Evolutionary conservation across 2,113 vertebrate genomes (phyloP).

Genomic region (Erythrolamprus reginae): DNA sequence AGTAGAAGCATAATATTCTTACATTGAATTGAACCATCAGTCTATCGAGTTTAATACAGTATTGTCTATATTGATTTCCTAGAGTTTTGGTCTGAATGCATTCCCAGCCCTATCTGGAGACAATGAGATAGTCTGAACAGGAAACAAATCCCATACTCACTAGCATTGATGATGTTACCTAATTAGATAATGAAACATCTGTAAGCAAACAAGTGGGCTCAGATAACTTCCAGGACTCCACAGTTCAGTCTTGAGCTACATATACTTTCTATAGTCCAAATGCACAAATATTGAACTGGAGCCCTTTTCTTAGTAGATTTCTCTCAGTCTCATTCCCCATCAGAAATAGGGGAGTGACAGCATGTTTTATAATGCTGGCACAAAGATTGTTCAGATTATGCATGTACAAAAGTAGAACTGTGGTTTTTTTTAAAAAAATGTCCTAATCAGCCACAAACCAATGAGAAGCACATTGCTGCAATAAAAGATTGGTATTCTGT

Average conservation of each 20-base stretch:
- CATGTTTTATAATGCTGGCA: neutral
- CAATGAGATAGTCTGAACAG: neutral
- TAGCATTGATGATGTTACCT: neutral
- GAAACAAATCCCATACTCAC: neutral
- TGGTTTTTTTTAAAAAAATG: neutral
- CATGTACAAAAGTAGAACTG: neutral
- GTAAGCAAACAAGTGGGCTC: neutral
- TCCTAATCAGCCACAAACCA: neutral
- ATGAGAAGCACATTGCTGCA: neutral
- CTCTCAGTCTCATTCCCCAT: neutral
- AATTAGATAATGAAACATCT: neutral
- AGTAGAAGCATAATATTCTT: neutral
- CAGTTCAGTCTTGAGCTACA: neutral
- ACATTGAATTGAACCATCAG: neutral
- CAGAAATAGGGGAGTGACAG: neutral
- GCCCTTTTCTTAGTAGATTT: neutral
- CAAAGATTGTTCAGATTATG: neutral
- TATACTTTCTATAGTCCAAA: neutral
- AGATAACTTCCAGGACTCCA: neutral
- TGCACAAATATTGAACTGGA: neutral
- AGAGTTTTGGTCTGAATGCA: neutral
- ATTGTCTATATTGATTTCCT: neutral
- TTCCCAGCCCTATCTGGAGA: neutral
- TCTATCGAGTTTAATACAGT: neutral
- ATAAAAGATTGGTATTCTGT: neutral